These are phyloP conservation scores for Syrrhaptes paradoxus DNA, from an alignment of 2,113 vertebrate genomes.

Conservation along the genomic window DNA sequence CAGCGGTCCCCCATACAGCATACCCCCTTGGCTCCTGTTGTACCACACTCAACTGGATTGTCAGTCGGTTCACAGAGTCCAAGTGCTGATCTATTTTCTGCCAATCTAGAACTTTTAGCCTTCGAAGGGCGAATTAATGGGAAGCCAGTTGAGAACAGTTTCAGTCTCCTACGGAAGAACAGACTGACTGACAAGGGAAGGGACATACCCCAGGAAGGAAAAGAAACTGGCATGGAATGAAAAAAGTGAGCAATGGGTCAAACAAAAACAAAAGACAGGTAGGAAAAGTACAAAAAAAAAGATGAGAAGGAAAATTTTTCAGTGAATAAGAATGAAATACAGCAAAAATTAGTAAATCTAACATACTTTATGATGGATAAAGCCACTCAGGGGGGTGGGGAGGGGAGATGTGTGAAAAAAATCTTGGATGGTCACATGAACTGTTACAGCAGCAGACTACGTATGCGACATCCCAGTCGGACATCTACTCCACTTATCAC, in stretches of 20 bases:
- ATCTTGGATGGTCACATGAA: background rate
- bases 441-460: background rate
- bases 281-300: too few relatives aligned
- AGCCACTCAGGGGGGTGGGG: background rate
- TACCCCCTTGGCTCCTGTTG: fast-evolving
- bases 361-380: background rate
- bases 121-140: background rate
- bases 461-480: background rate
- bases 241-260: background rate
- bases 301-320: background rate
- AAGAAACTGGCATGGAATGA: background rate
- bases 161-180: background rate
- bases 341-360: background rate
- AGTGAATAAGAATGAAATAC: background rate
- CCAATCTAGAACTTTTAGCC: background rate
- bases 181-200: background rate
- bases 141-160: background rate
- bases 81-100: background rate
- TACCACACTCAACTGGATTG: background rate
- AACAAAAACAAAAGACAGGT: background rate
- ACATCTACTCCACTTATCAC: background rate
- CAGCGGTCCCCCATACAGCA: fast-evolving
- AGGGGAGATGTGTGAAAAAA: background rate
- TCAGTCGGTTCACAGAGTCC: fast-evolving
- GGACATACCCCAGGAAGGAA: background rate